Base-by-base conservation (phyloP, 2,797 vertebrate species). In the Tragelaphus oryx region DNA sequence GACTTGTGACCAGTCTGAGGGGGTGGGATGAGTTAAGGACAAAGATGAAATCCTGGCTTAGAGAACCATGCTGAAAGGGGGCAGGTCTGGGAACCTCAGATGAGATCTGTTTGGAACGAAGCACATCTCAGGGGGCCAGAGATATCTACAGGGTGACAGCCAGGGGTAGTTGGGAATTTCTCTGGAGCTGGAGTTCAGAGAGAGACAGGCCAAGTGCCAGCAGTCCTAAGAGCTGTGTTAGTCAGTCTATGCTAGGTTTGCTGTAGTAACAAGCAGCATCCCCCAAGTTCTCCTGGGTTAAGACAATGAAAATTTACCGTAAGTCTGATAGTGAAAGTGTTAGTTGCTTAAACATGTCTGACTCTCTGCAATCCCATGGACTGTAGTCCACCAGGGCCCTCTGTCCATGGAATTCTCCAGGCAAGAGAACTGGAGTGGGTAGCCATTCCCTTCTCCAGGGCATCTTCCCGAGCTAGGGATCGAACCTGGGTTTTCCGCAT, bases 31-130 rank as follows among this genome's bases (percentile, higher is more conserved):
- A 94, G 33, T 41, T 44, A 20, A 62, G 37, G 54, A 79, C 26
- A 78, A 74, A 17, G n/a, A 87, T 62, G 68, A 88, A 68, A 50
- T 89, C 79, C 48, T 83, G 48, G 68, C 71, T 92, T 78, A 46
- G 54, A 85, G 37, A 89, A 54, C 13, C n/a, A 9, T 28, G n/a
- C 12, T 62, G 46, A 75, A 26, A 37, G 59, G 33, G 50, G 48
- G 12, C 55, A 46, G 33, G 48, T 81, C 30, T 68, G 26, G 62
- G 78, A 33, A 83, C 46, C 46, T 17, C 11, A 8, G 22, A 84
- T 22, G 33, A 93, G n/a, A 65, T 75, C 28, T 68, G 5, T 85
- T 52, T 95, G 79, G 44, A 68, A 33, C 4, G 48, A 24, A 24
- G 24, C 62, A 68, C 16, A 10, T 60, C n/a, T 20, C 37, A 75